Evolutionary conservation across 35 echinoderm and acorn worm genomes (phyloP).

Genomic region (Hemicentrotus pulcherrimus): DNA sequence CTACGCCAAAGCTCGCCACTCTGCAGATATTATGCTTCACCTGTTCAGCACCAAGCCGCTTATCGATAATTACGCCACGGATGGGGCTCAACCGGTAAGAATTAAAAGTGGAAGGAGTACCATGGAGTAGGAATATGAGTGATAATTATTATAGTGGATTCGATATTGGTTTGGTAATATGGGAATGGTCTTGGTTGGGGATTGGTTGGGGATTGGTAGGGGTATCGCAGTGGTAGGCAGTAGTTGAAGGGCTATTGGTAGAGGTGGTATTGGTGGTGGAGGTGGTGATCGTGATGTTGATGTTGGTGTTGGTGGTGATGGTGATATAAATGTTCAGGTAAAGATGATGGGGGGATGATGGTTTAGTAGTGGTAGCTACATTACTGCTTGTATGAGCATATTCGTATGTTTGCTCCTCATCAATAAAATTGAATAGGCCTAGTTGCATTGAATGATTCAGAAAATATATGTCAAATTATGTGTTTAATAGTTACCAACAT

Average conservation of each 20-base stretch:
- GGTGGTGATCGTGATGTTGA: background rate
- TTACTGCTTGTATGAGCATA: too few relatives aligned
- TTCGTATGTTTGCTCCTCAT: background rate
- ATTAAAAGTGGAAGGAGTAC: background rate
- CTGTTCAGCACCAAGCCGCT: slow-evolving; percentile 67
- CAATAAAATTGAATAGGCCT: background rate
- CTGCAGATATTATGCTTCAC: slow-evolving; percentile 72
- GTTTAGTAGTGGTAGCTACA: background rate
- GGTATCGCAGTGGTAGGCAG: background rate
- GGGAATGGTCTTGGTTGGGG: too few relatives aligned
- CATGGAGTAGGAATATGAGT: too few relatives aligned
- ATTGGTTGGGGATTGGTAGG: too few relatives aligned
- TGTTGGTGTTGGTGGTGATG: background rate
- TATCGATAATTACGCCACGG: slow-evolving; percentile 81
- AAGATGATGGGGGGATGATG: background rate
- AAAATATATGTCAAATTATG: background rate
- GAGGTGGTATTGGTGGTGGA: background rate
- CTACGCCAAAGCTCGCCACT: slow-evolving; percentile 86
- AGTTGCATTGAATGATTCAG: background rate
- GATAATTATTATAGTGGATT: too few relatives aligned
- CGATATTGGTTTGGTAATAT: too few relatives aligned
- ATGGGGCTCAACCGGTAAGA: slow-evolving; percentile 66
- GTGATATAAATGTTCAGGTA: background rate
- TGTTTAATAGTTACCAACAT: background rate
- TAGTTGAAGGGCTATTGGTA: background rate